Conservation (phyloP, 2,888 invertebrate species). For the Andrena minutula region DNA sequence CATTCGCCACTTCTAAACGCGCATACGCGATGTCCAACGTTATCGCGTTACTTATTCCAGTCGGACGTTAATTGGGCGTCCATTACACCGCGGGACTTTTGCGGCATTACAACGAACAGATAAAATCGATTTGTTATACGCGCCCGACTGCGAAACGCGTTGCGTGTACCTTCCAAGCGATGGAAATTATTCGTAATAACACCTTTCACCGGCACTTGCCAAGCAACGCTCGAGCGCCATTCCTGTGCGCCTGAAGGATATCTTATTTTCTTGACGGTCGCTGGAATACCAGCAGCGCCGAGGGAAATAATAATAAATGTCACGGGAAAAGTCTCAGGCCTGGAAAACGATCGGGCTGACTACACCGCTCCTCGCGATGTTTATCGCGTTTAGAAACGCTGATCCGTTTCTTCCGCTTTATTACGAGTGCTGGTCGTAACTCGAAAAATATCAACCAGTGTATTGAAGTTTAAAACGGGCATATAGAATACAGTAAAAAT, state of each 20-base stretch:
- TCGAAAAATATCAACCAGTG: constrained; percentile 1
- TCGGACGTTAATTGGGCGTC: constrained; percentile 16
- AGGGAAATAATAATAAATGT: constrained; percentile 54
- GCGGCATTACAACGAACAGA: constrained; percentile 9
- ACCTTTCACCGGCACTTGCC: constrained; percentile 58
- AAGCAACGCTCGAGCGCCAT: constrained; percentile 14
- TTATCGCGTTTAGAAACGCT: constrained; percentile 8
- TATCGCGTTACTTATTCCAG: background rate
- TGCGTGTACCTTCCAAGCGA: constrained; percentile 41
- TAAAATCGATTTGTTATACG: constrained; percentile 53
- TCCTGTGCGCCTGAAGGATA: constrained; percentile 49
- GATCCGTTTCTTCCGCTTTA: background rate
- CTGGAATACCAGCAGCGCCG: constrained; percentile 31
- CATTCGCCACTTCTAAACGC: background rate
- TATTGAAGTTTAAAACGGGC: background rate
- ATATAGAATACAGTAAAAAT: background rate
- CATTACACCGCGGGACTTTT: background rate
- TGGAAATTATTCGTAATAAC: constrained; percentile 63
- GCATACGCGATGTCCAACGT: background rate
- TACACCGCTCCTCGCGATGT: constrained; percentile 8
- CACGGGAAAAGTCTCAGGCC: constrained; percentile 42
- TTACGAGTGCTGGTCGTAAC: constrained; percentile 1
- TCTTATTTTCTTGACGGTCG: constrained; percentile 57
- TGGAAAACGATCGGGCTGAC: constrained; percentile 17
- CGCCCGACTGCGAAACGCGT: constrained; percentile 55